phyloP scores from a whole-genome alignment of 2,113 vertebrate genomes.

The Tiliqua scincoides region DNA sequence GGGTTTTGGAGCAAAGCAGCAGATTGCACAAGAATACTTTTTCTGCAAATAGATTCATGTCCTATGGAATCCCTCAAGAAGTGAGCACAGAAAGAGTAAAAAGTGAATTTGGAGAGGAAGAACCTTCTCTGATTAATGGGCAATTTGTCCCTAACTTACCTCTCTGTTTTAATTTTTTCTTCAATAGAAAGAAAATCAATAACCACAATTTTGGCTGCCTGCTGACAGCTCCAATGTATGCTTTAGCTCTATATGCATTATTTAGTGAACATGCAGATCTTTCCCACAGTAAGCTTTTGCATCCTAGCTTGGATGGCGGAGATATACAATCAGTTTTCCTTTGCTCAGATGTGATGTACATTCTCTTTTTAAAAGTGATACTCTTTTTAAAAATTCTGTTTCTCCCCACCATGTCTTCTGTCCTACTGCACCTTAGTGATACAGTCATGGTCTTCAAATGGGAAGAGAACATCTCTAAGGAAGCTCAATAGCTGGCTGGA shows the following conservation, averaged over 20 bases:
- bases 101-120: neutral
- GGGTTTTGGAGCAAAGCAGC: neutral
- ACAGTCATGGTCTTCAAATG: neutral
- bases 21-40: neutral
- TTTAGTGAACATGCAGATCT: conserved; percentile 4
- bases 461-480: neutral
- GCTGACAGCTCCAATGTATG: conserved; percentile 20
- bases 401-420: neutral
- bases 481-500: neutral
- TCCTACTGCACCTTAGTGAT: neutral
- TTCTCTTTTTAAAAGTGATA: conserved; percentile 25
- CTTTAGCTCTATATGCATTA: conserved; percentile 38
- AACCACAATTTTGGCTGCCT: neutral
- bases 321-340: conserved; percentile 15
- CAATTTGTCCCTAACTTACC: conserved; percentile 1
- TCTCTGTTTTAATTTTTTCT: conserved; percentile 1
- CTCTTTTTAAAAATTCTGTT: neutral
- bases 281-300: conserved; percentile 46
- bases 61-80: neutral
- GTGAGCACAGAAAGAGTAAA: neutral
- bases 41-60: accelerated
- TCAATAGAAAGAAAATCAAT: neutral
- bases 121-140: neutral
- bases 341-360: conserved; percentile 30
- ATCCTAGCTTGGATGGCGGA: conserved; percentile 30